Conservation (phyloP, 92 coral and sea anemone species). For the Porites evermanni region DNA sequence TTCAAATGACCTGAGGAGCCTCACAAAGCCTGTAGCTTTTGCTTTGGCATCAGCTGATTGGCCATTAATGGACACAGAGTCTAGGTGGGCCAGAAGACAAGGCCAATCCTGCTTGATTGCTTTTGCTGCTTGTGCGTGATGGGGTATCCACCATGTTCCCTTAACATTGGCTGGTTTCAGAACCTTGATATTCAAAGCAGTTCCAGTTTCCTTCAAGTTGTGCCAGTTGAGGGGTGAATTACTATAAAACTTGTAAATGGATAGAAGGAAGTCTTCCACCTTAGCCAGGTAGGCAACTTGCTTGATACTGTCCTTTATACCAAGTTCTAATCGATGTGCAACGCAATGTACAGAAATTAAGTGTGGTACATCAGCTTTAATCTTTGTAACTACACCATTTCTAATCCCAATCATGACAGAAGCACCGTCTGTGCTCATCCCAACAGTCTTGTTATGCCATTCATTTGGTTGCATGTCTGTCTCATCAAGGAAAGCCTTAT, state of each 20-base stretch:
- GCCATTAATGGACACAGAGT: slow-evolving; percentile 53
- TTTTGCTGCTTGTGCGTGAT: slow-evolving; percentile 31
- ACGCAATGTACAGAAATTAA: slow-evolving; percentile 50
- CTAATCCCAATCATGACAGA: slow-evolving; percentile 47
- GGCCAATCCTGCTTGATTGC: slow-evolving; percentile 48
- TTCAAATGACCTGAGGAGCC: slow-evolving; percentile 49
- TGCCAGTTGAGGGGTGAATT: slow-evolving; percentile 54
- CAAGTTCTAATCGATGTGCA: slow-evolving; percentile 69
- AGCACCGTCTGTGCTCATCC: slow-evolving; percentile 59
- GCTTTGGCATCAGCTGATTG: slow-evolving; percentile 53
- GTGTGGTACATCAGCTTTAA: slow-evolving; percentile 29
- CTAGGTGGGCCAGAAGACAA: slow-evolving; percentile 29
- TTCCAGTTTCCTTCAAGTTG: slow-evolving; percentile 35
- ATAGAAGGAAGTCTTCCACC: slow-evolving; percentile 29
- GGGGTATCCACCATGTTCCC: slow-evolving; percentile 52
- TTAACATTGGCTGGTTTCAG: slow-evolving; percentile 41
- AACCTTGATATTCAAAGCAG: slow-evolving; percentile 32
- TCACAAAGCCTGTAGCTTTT: slow-evolving; percentile 58
- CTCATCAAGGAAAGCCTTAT: too few relatives aligned
- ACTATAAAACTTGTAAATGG: slow-evolving; percentile 40
- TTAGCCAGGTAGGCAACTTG: slow-evolving; percentile 36
- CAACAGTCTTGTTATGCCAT: too few relatives aligned
- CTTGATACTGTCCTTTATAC: slow-evolving; percentile 38
- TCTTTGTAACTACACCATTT: slow-evolving; percentile 54
- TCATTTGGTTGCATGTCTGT: too few relatives aligned